Evolutionary conservation across 2,888 invertebrate genomes (phyloP), one percentile per base, ranked within the genome.

Genomic region (Plusia festucae): DNA sequence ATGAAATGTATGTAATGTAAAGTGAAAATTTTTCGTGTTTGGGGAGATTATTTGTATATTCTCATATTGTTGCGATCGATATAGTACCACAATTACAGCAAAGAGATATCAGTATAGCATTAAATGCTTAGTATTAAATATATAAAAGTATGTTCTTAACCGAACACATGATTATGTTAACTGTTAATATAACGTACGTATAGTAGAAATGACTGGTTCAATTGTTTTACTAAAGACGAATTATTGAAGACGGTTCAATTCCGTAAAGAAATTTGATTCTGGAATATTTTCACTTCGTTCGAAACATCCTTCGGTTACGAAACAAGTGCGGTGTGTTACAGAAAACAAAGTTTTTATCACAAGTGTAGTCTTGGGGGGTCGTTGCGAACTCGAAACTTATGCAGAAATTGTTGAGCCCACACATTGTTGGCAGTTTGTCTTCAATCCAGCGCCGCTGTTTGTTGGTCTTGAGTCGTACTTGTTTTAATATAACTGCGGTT

Each of bases 321-420:
- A 54, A 64, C 57, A 34, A 30, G 53, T 56, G 44, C 53, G 15
- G 53, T 64, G 60, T 51, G 54, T 53, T 49, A 63, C 46, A 53
- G 55, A 46, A 54, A 57, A 40, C 52, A 70, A 76, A 82, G 64
- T 78, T 80, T 81, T 78, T 80, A 82, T 80, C 78, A 49, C 62
- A 57, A 70, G 16, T 56, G 63, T 62, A 64, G 64, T 68, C 57
- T 54, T 51, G 71, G 60, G 71, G 60, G 73, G 53, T 46, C 53
- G 70, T 59, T 34, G 61, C 64, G 60, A 68, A 76, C 61, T 76
- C 61, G 46, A 46, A 74, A 80, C 61, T 76, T 78, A 53, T 51
- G 61, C 58, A 59, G 56, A 70, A 74, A 72, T 70, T 68, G 68
- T 74, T 63, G 69, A 55, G 53, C 63, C 69, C 70, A 67, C 65